Base-by-base conservation (phyloP, 2,888 invertebrate species). In the Hirtodrosophila duncani region DNA sequence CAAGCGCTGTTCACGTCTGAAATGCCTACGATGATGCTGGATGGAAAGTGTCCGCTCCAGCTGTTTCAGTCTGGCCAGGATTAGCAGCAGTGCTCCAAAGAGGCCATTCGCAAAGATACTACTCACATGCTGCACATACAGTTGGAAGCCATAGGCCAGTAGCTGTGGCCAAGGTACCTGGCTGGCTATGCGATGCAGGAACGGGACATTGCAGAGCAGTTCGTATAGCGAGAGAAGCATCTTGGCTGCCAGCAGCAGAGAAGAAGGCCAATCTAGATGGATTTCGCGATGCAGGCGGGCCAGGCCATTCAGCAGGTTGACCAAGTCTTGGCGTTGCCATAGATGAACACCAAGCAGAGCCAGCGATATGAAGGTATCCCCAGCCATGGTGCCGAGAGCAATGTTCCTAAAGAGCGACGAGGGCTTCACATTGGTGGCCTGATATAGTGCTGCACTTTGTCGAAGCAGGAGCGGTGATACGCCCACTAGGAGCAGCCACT, bases 201-300 rank as follows among this genome's bases (percentile, higher is more conserved):
- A 84, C 6, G 85, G 86, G 7, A 82, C 52, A 50, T 71, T 83
- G 56, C 80, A 64, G 8, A 78, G 31, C 16, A 83, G 41, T 21
- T 82, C 77, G 41, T 84, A 83, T 1, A 68, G 48, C 20, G 67
- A 75, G 9, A 81, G 61, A 2, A 67, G 17, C 13, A 81, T 11
- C 56, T 85, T 84, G n/a, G 67, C 18, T 51, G 75, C 63, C 8
- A 84, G 51, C 26, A 77, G 18, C 9, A 79, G 8, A 1, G 62
- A 48, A 2, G 57, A 33, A 0, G 14, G 8, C 48, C 74, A 74
- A 10, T 51, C 52, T 2, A 77, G 49, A 1, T 38, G 16, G 0
- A 33, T 27, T 0, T 11, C 11, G 0, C 26, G 53, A 24, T 65
- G 49, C 11, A 78, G 6, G 1, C 29, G 24, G 2, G 20, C 44